A percentile compares a stretch with the other conserved stretches of the same genome.
Evolutionary conservation across 2,113 vertebrate genomes (phyloP).

Genomic region (Mastomys coucha): DNA sequence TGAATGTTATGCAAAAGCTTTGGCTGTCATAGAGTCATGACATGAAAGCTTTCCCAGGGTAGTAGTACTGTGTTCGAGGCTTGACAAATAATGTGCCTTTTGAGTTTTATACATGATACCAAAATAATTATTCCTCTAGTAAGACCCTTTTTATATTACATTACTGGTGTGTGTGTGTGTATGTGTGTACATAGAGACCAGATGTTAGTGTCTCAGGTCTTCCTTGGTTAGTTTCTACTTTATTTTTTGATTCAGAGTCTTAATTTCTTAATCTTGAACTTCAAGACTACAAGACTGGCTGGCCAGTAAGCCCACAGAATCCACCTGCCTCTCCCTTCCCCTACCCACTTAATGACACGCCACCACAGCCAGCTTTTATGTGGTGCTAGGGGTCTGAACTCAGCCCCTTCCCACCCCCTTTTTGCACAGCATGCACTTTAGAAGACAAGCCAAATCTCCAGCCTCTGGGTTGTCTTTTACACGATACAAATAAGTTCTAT

Average conservation of each 20-base stretch:
- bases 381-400: not conserved
- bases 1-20: not conserved
- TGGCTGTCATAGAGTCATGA: conserved; percentile 13
- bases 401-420: not conserved
- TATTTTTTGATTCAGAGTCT: no score
- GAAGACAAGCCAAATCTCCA: not conserved
- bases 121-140: conserved; percentile 26
- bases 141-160: conserved; percentile 18
- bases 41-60: not conserved
- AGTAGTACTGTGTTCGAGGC: conserved; percentile 14
- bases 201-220: not conserved
- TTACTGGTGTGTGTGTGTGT: no score
- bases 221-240: not conserved
- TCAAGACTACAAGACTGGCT: not conserved
- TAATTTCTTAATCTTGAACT: not conserved
- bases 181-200: not conserved
- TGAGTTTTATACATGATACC: conserved; percentile 29
- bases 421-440: not conserved
- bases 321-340: not conserved
- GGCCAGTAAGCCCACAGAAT: not conserved
- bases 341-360: not conserved
- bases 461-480: conserved; percentile 36
- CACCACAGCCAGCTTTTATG: not conserved
- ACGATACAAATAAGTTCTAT: conserved; percentile 16
- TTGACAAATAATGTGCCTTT: not conserved